phyloP scores from a whole-genome alignment of 2,888 invertebrate genomes.

The Perizoma flavofasciatum region DNA sequence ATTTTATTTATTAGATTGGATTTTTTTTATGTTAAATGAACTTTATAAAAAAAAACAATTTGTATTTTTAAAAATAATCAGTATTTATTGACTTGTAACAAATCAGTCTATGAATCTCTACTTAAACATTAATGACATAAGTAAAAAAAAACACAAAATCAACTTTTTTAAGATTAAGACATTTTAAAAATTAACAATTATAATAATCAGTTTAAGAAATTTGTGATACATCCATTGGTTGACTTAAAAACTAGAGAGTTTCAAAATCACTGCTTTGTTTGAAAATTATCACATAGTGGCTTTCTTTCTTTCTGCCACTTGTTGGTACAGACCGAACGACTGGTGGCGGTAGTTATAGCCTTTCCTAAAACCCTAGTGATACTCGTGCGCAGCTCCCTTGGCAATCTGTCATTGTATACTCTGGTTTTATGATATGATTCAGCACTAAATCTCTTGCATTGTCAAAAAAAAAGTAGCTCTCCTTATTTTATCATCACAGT shows the following conservation, averaged over 20 bases:
- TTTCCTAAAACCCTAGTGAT: conserved; percentile 30
- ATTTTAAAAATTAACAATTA: too few species aligned
- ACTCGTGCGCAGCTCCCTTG: conserved; percentile 30
- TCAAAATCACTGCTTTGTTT: conserved; percentile 12
- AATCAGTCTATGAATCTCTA: too few species aligned
- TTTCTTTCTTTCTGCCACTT: conserved; percentile 2
- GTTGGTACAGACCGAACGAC: background rate
- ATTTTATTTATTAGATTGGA: too few species aligned
- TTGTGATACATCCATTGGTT: conserved; percentile 8
- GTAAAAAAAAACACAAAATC: too few species aligned
- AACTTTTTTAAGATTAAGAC: too few species aligned
- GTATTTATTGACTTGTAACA: too few species aligned
- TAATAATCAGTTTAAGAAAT: background rate
- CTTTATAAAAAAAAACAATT: too few species aligned
- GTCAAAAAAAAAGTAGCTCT: conserved; percentile 30
- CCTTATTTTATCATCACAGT: conserved; percentile 26
- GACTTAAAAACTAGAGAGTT: conserved; percentile 1
- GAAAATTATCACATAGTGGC: conserved; percentile 10
- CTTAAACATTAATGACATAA: too few species aligned
- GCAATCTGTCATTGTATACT: conserved; percentile 29
- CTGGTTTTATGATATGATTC: conserved; percentile 26
- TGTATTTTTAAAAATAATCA: too few species aligned
- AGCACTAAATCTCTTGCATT: conserved; percentile 31
- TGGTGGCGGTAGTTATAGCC: conserved; percentile 10
- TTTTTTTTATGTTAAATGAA: too few species aligned